Evolutionary conservation across 2,797 vertebrate species (phyloP).

Genomic region (Parauchenoglanis ngamensis): DNA sequence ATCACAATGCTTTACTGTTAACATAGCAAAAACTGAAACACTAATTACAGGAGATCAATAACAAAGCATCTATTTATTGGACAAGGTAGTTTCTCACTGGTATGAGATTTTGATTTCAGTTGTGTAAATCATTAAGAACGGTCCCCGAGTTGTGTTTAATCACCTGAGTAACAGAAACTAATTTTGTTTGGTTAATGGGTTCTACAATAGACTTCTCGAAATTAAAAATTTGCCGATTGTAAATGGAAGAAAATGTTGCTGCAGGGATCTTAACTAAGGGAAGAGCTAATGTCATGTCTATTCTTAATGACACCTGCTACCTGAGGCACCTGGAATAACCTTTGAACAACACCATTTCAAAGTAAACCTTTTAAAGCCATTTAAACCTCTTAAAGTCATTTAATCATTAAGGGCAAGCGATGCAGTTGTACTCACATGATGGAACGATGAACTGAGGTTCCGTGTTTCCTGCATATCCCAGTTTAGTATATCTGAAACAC

Average conservation of each 20-base stretch:
- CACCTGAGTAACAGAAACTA: neutral
- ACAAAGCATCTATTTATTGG: neutral
- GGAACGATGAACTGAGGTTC: conserved; percentile 98
- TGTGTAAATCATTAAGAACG: conserved; percentile 9
- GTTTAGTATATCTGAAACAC: conserved; percentile 90
- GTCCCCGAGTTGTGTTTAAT: neutral
- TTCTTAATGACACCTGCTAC: neutral
- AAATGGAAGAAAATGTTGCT: neutral
- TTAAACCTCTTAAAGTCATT: neutral
- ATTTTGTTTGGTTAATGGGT: conserved; percentile 11
- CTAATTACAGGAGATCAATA: neutral
- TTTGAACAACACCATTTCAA: neutral
- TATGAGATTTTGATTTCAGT: neutral
- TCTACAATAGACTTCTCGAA: neutral
- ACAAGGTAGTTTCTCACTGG: neutral
- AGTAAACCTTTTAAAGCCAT: neutral
- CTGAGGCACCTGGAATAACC: neutral
- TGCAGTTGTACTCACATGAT: conserved; percentile 87
- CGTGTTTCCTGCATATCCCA: conserved; percentile 97
- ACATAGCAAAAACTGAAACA: neutral
- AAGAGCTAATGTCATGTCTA: neutral
- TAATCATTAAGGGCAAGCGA: neutral
- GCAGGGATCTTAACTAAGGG: conserved; percentile 15
- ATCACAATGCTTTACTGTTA: neutral
- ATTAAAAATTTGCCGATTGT: neutral